These are phyloP conservation scores for Tamandua tetradactyla DNA, from an alignment of 2,797 vertebrate genomes.

Conservation along the genomic window DNA sequence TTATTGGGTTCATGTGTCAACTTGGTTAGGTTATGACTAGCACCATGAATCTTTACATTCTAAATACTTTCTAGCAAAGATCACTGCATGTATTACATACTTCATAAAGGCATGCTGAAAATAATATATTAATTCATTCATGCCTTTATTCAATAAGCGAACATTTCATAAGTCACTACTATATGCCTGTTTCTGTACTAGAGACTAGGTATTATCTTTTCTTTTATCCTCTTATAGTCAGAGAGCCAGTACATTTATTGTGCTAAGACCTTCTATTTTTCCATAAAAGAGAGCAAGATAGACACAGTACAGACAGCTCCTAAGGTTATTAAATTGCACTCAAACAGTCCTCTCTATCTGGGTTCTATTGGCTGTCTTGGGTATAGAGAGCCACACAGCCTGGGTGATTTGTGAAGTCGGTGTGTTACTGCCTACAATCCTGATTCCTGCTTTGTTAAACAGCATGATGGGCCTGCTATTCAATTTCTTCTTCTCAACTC, in stretches of 20 bases:
- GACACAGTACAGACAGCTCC: conserved; percentile 73
- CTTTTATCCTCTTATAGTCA: not conserved
- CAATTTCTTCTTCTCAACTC: conserved; percentile 84
- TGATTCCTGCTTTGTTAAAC: conserved; percentile 81
- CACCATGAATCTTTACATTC: not conserved
- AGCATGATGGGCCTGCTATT: conserved; percentile 81
- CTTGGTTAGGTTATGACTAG: too few species aligned
- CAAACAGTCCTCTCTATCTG: conserved; percentile 75
- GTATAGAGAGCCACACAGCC: conserved; percentile 76
- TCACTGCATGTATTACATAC: not conserved
- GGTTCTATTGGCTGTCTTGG: conserved; percentile 73
- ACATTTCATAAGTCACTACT: not conserved
- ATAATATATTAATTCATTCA: conserved; percentile 34
- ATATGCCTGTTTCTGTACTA: not conserved
- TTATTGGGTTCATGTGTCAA: too few species aligned
- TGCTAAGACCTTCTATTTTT: conserved; percentile 72
- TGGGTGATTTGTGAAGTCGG: conserved; percentile 78
- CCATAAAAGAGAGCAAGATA: conserved; percentile 75
- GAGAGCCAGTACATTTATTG: conserved; percentile 72
- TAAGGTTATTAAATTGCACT: conserved; percentile 79
- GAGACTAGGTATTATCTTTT: conserved; percentile 9
- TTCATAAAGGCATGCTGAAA: not conserved
- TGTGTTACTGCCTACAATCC: conserved; percentile 76
- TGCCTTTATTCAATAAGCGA: conserved; percentile 46
- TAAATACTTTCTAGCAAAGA: not conserved